Base-by-base conservation (phyloP, 2,797 vertebrate genomes). In the Halcyon chelicuti region DNA sequence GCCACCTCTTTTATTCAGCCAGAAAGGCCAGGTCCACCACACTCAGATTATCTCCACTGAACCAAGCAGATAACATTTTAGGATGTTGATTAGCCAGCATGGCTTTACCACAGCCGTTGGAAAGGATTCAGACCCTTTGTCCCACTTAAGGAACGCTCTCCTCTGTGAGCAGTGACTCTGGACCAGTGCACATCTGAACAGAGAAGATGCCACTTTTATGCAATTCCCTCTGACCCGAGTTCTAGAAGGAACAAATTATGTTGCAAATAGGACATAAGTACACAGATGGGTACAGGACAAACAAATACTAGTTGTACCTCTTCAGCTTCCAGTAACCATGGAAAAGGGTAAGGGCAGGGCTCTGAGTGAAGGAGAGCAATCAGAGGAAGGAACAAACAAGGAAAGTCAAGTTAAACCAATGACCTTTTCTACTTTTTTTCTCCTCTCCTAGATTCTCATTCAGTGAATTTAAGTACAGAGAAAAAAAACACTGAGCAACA, bases 111-210 rank as follows among this genome's bases (percentile, higher is more conserved):
- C 51, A 67, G 3, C 37, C 33, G 5, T 11, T 58, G 63, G 39
- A 57, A 73, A 73, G 33, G 25, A n/a, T 39, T 86, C 23, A 90
- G 47, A 47, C 18, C 21, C 16, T 14, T 29, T 23, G 21, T 35
- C 37, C 39, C 39, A 13, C 44, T 35, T 1, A 1, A 60, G 33
- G 51, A 90, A 70, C 0, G 0, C 8, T 25, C n/a, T 57, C 46
- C 22, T 42, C 35, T 20, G 5, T 7, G 29, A 52, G 33, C 28
- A 78, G 47, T 18, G 12, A 16, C 42, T 44, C 25, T n/a, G 3
- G 67, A 71, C 10, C 0, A 1, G 29, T 20, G 19, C 52, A 67
- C 33, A 26, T 37, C 52, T 10, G 12, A 33, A 7, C 6, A 15
- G 47, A 76, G 42, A 67, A 75, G 39, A 31, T 9, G 39, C 14